Evolutionary conservation across 30 jellyfish, hydroid and myxozoan species (phyloP).

Genomic region (Aurelia coerulea): DNA sequence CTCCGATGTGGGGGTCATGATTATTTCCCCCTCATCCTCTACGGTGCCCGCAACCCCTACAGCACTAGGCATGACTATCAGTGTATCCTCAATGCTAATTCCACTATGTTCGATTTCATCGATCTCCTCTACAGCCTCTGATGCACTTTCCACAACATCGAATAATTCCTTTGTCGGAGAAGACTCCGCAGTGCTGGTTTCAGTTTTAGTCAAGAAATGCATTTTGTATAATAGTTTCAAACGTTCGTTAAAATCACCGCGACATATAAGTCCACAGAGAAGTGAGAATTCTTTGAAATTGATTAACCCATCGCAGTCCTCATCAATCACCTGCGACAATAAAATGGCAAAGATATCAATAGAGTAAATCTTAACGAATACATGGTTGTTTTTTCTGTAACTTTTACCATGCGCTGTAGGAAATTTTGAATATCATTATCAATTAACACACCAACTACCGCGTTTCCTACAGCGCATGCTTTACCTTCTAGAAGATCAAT

Average conservation of each 20-base stretch:
- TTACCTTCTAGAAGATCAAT: too few relatives aligned
- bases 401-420: too few relatives aligned
- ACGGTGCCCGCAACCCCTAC: conserved; percentile 53
- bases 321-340: conserved; percentile 81
- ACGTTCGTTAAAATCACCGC: conserved; percentile 89
- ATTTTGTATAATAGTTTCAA: conserved; percentile 80
- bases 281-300: conserved; percentile 86
- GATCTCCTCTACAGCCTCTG: conserved; percentile 71
- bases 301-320: conserved; percentile 77
- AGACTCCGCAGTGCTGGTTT: conserved; percentile 50
- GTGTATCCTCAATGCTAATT: conserved; percentile 46
- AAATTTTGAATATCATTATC: too few relatives aligned
- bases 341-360: neutral
- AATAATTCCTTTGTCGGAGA: conserved; percentile 53
- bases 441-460: too few relatives aligned
- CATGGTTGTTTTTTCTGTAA: too few relatives aligned
- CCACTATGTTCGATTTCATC: conserved; percentile 79
- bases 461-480: too few relatives aligned
- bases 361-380: neutral
- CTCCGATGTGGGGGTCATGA: conserved; percentile 67
- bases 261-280: conserved; percentile 84
- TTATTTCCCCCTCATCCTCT: conserved; percentile 76
- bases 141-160: conserved; percentile 95
- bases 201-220: conserved; percentile 84
- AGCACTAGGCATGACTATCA: conserved; percentile 53